Conservation (phyloP, 2,797 vertebrate species). For the Melopsittacus undulatus region DNA sequence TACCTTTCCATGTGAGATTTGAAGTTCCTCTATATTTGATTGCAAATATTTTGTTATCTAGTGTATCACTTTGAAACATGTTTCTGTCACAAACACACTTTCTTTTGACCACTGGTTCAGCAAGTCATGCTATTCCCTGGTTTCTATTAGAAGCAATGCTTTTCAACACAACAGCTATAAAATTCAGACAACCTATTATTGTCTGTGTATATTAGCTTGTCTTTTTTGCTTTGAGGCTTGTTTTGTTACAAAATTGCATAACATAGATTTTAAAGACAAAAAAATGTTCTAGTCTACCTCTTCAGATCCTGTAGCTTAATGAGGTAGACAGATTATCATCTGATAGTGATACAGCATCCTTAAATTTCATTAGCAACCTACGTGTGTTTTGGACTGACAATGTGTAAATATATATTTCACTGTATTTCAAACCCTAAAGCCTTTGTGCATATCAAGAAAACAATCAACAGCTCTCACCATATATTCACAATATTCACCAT, state of each 20-base stretch:
- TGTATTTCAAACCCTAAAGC: neutral
- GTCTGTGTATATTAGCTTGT: neutral
- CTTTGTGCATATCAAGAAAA: neutral
- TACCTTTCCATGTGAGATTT: neutral
- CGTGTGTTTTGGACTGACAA: neutral
- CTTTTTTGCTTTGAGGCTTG: neutral
- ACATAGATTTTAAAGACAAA: neutral
- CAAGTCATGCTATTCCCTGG: neutral
- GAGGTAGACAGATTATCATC: neutral
- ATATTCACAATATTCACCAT: no score
- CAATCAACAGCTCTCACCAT: neutral
- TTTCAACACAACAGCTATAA: neutral
- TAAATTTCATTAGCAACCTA: neutral
- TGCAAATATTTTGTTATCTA: neutral
- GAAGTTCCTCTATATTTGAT: neutral
- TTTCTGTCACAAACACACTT: neutral
- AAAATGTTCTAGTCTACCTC: neutral
- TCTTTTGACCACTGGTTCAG: neutral
- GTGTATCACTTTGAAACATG: neutral
- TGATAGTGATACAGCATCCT: neutral
- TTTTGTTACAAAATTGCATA: neutral
- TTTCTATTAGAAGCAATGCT: neutral
- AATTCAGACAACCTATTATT: neutral
- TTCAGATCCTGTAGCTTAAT: neutral
- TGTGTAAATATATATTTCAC: neutral